Evolutionary conservation across 23 tunicate genomes (phyloP), one percentile per base, ranked within the genome.

Genomic region (Oikopleura dioica): DNA sequence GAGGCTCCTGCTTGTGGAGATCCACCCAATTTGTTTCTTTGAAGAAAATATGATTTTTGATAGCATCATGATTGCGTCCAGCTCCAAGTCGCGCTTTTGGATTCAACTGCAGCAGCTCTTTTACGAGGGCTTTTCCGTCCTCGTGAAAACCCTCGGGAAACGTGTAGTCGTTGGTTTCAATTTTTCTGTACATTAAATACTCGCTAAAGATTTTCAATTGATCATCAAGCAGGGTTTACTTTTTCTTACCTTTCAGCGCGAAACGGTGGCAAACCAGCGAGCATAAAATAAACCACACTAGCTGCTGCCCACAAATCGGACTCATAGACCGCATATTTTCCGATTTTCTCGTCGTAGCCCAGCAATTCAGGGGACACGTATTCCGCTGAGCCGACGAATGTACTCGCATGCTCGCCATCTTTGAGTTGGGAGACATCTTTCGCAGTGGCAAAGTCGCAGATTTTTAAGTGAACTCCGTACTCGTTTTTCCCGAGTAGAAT

Each of bases 381-480:
- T 78, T 94, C 95, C 0, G 99, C 99, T 0, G 99, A 86, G 4
- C 99, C 99, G 21, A 94, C 99, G 76, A 94, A 94, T 0, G 88
- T 63, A 16, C 72, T 23, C 30, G 72, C 72, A 2, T 2, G 28
- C 4, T 63, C 72, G 30, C 31, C 72, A 4, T 4, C 33, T 24
- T 28, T 63, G 5, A 16, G 26, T 16, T 63, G 4, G 2, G 72
- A 63, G 26, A 63, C 33, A 28, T 63, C 72, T 63, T 63, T 63
- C 29, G 72, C 72, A 2, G 72, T 63, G 30, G 72, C 72, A 63
- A 63, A 63, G 26, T 63, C 72, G 33, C 72, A 63, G 4, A 63
- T 2, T 63, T 63, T 63, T 2, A 63, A 4, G 33, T 63, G 72
- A 28, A 63, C 26, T 63, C 72, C 72, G 33, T 63, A 12, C 30